These are phyloP conservation scores for Drosophila fuyamai DNA, from an alignment of 1,140 invertebrate genomes.

Conservation along the genomic window DNA sequence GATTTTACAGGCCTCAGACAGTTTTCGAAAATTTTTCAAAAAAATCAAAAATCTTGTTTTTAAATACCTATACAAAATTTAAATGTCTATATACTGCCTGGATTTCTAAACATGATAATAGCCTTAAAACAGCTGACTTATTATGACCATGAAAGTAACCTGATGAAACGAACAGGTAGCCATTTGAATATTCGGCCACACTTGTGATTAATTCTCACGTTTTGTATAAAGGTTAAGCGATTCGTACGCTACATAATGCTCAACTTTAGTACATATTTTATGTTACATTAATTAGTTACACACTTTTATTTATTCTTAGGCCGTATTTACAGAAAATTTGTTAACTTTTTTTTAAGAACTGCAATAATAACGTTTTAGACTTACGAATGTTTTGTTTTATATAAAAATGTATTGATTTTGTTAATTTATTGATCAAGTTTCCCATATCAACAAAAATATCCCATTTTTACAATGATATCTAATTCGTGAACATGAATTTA, in stretches of 20 bases:
- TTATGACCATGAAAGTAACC: background rate
- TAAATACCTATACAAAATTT: too few species aligned
- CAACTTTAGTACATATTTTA: slow-evolving; percentile 53
- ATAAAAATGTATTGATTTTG: slow-evolving; percentile 20
- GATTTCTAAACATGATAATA: background rate
- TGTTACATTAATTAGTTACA: slow-evolving; percentile 64
- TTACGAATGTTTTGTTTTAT: slow-evolving; percentile 7
- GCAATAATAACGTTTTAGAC: slow-evolving; percentile 16
- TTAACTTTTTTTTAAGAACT: slow-evolving; percentile 8
- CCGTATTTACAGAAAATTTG: slow-evolving; percentile 36
- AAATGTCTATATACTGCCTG: too few species aligned
- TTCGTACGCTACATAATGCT: slow-evolving; percentile 69
- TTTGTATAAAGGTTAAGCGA: slow-evolving; percentile 17
- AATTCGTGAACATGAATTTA: slow-evolving; percentile 65
- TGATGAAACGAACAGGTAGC: background rate
- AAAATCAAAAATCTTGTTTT: too few species aligned
- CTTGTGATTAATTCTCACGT: slow-evolving; percentile 24
- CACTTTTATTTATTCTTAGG: slow-evolving; percentile 46
- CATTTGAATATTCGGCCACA: slow-evolving; percentile 28
- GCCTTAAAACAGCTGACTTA: slow-evolving; percentile 5
- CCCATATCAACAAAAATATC: slow-evolving; percentile 23
- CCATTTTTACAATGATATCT: slow-evolving; percentile 56
- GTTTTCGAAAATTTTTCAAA: too few species aligned
- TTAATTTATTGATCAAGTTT: slow-evolving; percentile 21
- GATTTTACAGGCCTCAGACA: too few species aligned